Evolutionary conservation across 1,140 invertebrate genomes (phyloP).

Genomic region (Bombus polaris): DNA sequence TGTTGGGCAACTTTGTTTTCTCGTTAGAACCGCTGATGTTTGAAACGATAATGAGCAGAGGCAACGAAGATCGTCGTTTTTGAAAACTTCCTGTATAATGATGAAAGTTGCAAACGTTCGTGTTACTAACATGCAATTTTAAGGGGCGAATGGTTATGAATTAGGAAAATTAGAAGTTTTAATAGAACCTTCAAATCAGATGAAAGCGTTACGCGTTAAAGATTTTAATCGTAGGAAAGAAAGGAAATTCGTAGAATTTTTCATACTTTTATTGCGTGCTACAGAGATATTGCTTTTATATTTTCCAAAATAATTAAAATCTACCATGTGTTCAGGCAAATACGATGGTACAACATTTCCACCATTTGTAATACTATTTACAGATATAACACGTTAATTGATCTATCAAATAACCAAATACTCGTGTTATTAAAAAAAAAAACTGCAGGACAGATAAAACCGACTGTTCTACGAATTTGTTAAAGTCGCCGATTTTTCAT

Average conservation of each 20-base stretch:
- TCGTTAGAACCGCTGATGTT: not conserved
- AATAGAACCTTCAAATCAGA: not conserved
- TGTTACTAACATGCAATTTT: not conserved
- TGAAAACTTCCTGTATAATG: not conserved
- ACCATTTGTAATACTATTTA: not conserved
- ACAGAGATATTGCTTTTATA: not conserved
- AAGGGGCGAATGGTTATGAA: not conserved
- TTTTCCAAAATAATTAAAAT: not conserved
- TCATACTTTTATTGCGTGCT: not conserved
- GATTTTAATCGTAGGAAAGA: too few species aligned
- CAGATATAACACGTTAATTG: not conserved
- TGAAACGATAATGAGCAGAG: not conserved
- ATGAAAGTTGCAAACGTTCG: not conserved
- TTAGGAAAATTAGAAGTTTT: not conserved
- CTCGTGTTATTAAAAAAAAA: not conserved
- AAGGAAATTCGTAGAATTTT: not conserved
- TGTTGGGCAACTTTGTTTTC: not conserved
- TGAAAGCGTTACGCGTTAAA: too few species aligned
- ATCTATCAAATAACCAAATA: not conserved
- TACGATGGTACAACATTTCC: not conserved
- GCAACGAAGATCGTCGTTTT: not conserved
- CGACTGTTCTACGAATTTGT: not conserved
- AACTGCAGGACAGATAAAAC: accelerated
- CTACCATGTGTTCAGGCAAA: not conserved
- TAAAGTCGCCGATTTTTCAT: not conserved